Base-by-base conservation (phyloP, 2,888 invertebrate species). In the Heliconius aoede region DNA sequence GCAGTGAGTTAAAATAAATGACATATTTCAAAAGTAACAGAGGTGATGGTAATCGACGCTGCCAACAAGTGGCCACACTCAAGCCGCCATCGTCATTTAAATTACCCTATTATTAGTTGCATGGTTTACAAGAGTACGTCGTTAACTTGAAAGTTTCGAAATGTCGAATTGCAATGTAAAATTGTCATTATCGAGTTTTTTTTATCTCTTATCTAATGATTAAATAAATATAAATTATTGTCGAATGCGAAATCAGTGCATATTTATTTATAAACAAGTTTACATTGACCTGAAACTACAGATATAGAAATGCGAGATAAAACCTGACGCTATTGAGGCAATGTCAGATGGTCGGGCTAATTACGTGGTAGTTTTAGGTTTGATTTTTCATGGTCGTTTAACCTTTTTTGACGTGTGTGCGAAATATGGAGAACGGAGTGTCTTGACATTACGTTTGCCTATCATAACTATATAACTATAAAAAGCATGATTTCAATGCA, bases 201-300 rank as follows among this genome's bases (percentile, higher is more conserved):
- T 60, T 15, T 26, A 24, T 60, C 13, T 60, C 24, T 15, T 55
- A n/a, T n/a, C n/a, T n/a, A 30, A 8, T 11, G 28, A 69, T 55
- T 30, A 1, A 51, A 24, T 64, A 18, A n/a, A 30, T 36, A 36
- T 26, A 36, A 30, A 4, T 36, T 24, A 26, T 21, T 58, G 58
- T 58, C 4, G 3, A 60, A 28, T 3, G 26, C 21, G 3, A 72
- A 72, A 72, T 72, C 58, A 30, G 28, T 60, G 24, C 71, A 32
- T 2, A n/a, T n/a, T n/a, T 36, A 32, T 60, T 72, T 32, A 55
- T 40, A 24, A 60, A 60, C 74, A 26, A 30, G 74, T 72, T 77
- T 46, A 60, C 77, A 77, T 74, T 77, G 77, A 77, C 77, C 55
- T 61, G 46, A 40, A 36, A 32, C 18, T 30, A 73, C 13, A 36